phyloP scores from a whole-genome alignment of 2,113 vertebrate genomes.

The Oriolus oriolus region DNA sequence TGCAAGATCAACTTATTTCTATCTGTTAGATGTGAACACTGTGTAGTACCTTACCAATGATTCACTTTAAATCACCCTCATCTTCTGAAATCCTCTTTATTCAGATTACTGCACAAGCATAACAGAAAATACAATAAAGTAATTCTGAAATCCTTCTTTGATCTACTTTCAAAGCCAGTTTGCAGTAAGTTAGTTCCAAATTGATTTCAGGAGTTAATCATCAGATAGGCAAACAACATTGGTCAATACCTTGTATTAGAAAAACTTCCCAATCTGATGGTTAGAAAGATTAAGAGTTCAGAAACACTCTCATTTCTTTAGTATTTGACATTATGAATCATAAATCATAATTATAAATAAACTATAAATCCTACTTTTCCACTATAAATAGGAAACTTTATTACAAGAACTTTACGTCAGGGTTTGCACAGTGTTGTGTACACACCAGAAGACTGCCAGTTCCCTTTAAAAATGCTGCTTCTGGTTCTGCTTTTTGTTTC shows the following conservation, averaged over 20 bases:
- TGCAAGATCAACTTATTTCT: not conserved
- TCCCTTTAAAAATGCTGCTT: not conserved
- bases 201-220: slow-evolving; percentile 34
- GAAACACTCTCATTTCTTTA: not conserved
- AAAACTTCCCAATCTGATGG: not conserved
- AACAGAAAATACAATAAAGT: slow-evolving; percentile 5
- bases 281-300: not conserved
- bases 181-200: not conserved
- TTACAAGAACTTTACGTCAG: not conserved
- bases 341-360: not conserved
- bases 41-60: not conserved
- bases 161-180: slow-evolving; percentile 35
- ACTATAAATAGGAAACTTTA: not conserved
- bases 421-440: not conserved
- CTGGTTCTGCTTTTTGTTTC: not conserved
- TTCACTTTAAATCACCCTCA: not conserved
- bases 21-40: not conserved
- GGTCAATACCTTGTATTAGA: not conserved
- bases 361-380: not conserved
- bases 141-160: slow-evolving; percentile 14
- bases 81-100: slow-evolving; percentile 31
- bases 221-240: not conserved
- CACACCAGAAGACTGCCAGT: not conserved
- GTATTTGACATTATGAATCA: not conserved
- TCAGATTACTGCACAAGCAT: not conserved